A percentile compares a stretch with the other conserved stretches of the same genome.
phyloP scores from a whole-genome alignment of 2,888 invertebrate species.

The Dascillus cervinus region DNA sequence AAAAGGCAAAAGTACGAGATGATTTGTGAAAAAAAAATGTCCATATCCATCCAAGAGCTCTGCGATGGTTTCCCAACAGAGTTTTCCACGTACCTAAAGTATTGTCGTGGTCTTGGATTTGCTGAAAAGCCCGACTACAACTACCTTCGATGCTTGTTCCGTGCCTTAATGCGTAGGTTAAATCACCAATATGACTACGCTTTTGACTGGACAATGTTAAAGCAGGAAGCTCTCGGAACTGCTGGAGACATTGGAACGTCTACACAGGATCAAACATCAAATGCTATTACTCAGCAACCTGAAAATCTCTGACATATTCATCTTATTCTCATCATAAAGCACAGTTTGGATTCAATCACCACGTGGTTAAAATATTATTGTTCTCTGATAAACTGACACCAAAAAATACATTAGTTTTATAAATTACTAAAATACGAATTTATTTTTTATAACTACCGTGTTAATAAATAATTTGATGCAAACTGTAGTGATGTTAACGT shows the following conservation, averaged over 20 bases:
- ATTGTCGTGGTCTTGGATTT: conserved; percentile 95
- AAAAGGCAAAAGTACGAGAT: conserved; percentile 99
- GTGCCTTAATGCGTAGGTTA: conserved; percentile 97
- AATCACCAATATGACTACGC: conserved; percentile 99
- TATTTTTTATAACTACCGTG: conserved; percentile 6
- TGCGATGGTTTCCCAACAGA: conserved; percentile 99
- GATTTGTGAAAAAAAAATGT: conserved; percentile 99
- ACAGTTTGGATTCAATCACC: conserved; percentile 29
- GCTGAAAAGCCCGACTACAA: conserved; percentile 99
- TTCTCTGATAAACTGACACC: conserved; percentile 14
- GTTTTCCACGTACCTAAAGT: conserved; percentile 99
- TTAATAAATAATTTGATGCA: conserved; percentile 15
- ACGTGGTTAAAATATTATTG: conserved; percentile 17
- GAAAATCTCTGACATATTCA: conserved; percentile 38
- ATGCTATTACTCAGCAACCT: conserved; percentile 36
- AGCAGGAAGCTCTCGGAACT: conserved; percentile 70
- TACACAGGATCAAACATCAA: conserved; percentile 40
- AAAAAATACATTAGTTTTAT: too few relatives aligned
- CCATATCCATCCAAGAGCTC: conserved; percentile 94
- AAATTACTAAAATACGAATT: too few relatives aligned
- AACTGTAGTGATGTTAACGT: conserved; percentile 28
- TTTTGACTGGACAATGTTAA: conserved; percentile 99
- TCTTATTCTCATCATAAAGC: conserved; percentile 25
- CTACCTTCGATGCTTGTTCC: conserved; percentile 97
- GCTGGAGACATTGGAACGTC: conserved; percentile 37